Percentiles rank a stretch among this genome's conserved stretches.
phyloP scores from a whole-genome alignment of 1,140 invertebrate species.

The Ruditapes philippinarum region DNA sequence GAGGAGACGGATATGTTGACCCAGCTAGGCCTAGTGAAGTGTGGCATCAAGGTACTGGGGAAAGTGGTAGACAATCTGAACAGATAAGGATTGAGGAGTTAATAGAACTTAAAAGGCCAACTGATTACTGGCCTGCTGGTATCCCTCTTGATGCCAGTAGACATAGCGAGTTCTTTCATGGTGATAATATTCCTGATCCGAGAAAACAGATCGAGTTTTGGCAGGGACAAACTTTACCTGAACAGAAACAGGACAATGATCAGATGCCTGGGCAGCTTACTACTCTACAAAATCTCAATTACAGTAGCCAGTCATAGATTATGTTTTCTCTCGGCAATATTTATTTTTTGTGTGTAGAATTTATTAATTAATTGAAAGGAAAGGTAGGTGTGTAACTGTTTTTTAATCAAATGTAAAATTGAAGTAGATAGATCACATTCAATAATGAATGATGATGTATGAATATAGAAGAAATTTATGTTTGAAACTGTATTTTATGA shows the following conservation, averaged over 20 bases:
- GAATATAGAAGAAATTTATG: too few relatives aligned
- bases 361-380: too few relatives aligned
- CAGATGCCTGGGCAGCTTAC: constrained; percentile 17
- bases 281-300: constrained; percentile 26
- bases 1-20: neutral
- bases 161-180: constrained; percentile 14
- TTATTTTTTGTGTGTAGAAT: too few relatives aligned
- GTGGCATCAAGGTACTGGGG: neutral
- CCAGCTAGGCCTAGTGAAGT: neutral
- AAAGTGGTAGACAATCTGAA: neutral
- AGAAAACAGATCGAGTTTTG: constrained; percentile 49
- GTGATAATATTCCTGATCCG: constrained; percentile 36
- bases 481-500: too few relatives aligned
- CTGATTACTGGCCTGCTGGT: neutral
- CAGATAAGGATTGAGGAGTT: neutral
- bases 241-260: constrained; percentile 6
- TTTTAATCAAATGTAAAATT: too few relatives aligned
- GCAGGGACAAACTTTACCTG: constrained; percentile 33
- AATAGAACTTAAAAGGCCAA: constrained; percentile 9
- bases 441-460: too few relatives aligned
- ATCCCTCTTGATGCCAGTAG: neutral
- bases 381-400: too few relatives aligned
- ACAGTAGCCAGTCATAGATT: constrained; percentile 23
- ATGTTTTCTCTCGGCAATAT: too few relatives aligned
- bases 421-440: too few relatives aligned